These are phyloP conservation scores for Drosophila seguyi DNA, from an alignment of 1,140 invertebrate species.

Conservation along the genomic window DNA sequence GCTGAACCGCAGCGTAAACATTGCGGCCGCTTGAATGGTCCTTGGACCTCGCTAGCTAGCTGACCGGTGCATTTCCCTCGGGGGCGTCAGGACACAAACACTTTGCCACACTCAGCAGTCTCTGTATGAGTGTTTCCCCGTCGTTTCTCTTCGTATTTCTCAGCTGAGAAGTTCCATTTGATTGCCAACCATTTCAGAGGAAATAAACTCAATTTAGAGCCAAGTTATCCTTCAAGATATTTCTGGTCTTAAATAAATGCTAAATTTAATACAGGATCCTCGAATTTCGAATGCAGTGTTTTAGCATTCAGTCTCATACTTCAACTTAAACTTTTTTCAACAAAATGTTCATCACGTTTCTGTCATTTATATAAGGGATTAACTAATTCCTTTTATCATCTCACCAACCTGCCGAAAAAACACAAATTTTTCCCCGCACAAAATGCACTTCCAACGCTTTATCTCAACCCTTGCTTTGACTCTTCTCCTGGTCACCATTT, in stretches of 20 bases:
- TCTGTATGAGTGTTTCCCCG: constrained; percentile 2
- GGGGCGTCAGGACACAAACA: constrained; percentile 53
- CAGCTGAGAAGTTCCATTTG: not conserved
- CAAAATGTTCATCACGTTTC: constrained; percentile 26
- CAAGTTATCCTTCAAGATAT: not conserved
- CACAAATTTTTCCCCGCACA: constrained; percentile 13
- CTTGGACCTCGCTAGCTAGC: constrained; percentile 18
- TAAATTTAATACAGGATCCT: not conserved
- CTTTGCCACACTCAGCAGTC: constrained; percentile 59
- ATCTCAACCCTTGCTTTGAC: constrained; percentile 18
- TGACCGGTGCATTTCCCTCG: constrained; percentile 58
- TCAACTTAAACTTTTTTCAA: too few species aligned
- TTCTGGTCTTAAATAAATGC: not conserved
- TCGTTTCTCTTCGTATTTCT: not conserved
- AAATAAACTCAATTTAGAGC: not conserved
- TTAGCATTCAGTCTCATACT: not conserved
- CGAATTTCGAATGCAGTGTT: not conserved
- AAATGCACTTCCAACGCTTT: constrained; percentile 39
- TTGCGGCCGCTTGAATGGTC: constrained; percentile 61
- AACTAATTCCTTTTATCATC: constrained; percentile 56
- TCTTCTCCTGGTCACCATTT: constrained; percentile 14
- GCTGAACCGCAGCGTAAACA: constrained; percentile 68
- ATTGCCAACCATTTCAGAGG: constrained; percentile 4
- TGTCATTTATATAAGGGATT: constrained; percentile 40
- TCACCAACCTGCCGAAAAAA: not conserved